Base-by-base conservation (phyloP, 1,140 invertebrate species). In the Zaprionus africanus region DNA sequence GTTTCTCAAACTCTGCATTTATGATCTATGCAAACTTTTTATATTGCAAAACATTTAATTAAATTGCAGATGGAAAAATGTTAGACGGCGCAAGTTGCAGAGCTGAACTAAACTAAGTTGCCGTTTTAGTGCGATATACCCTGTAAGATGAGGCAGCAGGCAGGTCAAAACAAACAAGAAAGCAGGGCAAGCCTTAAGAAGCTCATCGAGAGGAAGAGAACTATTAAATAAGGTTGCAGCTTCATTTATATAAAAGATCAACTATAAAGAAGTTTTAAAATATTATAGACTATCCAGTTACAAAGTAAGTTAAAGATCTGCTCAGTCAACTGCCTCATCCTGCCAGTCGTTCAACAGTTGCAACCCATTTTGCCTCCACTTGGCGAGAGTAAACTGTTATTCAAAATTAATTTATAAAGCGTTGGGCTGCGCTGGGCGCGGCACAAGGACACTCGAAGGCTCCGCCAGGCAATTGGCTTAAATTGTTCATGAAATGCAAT, bases 401-500 rank as follows among this genome's bases (percentile, higher is more conserved):
- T 70, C 58, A 66, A 88, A 88, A 88, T 88, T 46, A 88, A 85
- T 88, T 85, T 88, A 90, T 90, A 85, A 79, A 77, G 73, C 76
- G 53, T 49, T 64, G 66, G 54, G 46, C 41, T 7, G 41, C 1
- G n/a, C 41, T 46, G 46, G 19, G 11, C 46, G 17, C 46, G 57
- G 66, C 57, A 56, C 79, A 82, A 79, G 82, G 81, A 81, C 82
- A 76, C 57, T 34, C 17, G 43, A 43, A 53, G 62, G 62, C 62
- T 64, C 17, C 24, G 38, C 15, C 64, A 46, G 54, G 69, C 85
- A 90, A 88, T 88, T 88, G 85, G 85, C 85, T 88, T 88, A 88
- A 88, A 88, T 88, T 88, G 85, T 90, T 88, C 85, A 88, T 88
- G 85, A 88, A 88, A 85, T 88, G 84, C 85, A 88, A 88, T 88